phyloP scores from a whole-genome alignment of 2,888 invertebrate genomes.

The Pedicia rivosa region DNA sequence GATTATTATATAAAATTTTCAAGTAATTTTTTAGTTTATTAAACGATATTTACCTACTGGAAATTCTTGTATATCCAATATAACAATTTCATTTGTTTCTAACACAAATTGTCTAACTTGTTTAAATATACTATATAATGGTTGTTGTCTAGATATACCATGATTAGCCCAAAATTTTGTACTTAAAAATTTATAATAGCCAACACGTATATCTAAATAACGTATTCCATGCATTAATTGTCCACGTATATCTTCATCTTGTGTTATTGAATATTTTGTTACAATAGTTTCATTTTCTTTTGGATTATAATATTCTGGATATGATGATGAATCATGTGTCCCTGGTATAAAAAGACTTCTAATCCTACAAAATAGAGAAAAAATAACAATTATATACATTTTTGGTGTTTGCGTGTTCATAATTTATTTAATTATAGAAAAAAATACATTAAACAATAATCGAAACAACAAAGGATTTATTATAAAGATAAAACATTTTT shows the following conservation, averaged over 20 bases:
- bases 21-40: not conserved
- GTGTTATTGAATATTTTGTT: conserved; percentile 34
- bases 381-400: too few species aligned
- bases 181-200: conserved; percentile 29
- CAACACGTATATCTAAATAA: conserved; percentile 42
- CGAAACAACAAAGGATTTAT: too few species aligned
- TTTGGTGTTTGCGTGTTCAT: too few species aligned
- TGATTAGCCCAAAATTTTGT: conserved; percentile 39
- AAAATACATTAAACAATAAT: too few species aligned
- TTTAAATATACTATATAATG: conserved; percentile 32
- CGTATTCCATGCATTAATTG: conserved; percentile 43
- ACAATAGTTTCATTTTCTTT: conserved; percentile 26
- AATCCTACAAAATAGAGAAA: too few species aligned
- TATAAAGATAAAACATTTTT: too few species aligned
- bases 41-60: conserved; percentile 32
- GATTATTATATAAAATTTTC: conserved; percentile 7
- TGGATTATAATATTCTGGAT: conserved; percentile 28
- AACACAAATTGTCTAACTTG: conserved; percentile 37
- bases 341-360: conserved; percentile 48
- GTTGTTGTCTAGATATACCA: conserved; percentile 33
- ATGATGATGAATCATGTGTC: conserved; percentile 52
- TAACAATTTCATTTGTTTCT: conserved; percentile 40
- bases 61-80: conserved; percentile 42
- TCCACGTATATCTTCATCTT: conserved; percentile 38
- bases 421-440: too few species aligned